A percentile compares a stretch with the other conserved stretches of the same genome.
These are phyloP conservation scores for Loris lydekkerianus DNA, from an alignment of 2,797 vertebrate species.

Conservation along the genomic window DNA sequence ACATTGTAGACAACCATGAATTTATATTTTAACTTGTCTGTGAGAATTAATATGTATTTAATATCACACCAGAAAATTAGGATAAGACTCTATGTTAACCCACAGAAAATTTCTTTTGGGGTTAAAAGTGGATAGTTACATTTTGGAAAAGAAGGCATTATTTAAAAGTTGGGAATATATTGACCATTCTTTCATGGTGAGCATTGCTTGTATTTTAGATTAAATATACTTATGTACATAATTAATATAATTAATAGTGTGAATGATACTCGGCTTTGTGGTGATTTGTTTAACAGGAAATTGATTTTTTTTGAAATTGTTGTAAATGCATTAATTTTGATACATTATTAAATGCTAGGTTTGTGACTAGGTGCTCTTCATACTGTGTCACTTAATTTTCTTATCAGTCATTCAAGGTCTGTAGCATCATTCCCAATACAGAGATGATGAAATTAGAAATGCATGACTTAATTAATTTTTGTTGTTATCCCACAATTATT, in stretches of 20 bases:
- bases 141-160: conserved; percentile 24
- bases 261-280: background rate
- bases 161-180: background rate
- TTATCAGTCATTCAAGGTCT: background rate
- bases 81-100: background rate
- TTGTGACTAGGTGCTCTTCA: background rate
- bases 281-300: background rate
- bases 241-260: background rate
- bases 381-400: background rate
- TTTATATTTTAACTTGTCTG: background rate
- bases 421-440: background rate
- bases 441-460: conserved; percentile 40
- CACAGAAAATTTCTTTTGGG: background rate
- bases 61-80: background rate
- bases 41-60: conserved; percentile 29
- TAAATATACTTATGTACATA: background rate
- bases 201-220: background rate
- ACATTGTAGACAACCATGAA: background rate
- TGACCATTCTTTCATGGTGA: background rate
- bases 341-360: conserved; percentile 37
- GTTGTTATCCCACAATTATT: background rate
- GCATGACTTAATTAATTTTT: background rate
- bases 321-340: background rate
- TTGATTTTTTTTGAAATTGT: background rate
- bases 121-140: conserved; percentile 12